phyloP scores from a whole-genome alignment of 1,140 invertebrate genomes.

The Nylanderia fulva region DNA sequence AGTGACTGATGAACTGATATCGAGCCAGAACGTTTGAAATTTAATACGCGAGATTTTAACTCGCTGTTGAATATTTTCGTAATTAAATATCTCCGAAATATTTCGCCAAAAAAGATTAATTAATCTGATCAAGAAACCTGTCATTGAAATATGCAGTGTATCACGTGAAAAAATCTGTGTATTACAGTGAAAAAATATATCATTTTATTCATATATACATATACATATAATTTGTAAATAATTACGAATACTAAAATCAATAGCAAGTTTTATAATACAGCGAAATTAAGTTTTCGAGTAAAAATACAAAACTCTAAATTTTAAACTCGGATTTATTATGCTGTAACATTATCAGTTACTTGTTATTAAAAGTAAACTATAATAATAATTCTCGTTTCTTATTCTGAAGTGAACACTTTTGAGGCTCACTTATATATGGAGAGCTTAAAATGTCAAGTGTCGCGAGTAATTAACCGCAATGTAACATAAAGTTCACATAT shows the following conservation, averaged over 20 bases:
- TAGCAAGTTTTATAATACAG: not conserved
- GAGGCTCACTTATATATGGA: not conserved
- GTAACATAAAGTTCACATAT: not conserved
- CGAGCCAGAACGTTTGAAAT: not conserved
- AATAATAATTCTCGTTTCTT: not conserved
- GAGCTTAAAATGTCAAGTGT: constrained; percentile 40
- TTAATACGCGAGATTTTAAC: not conserved
- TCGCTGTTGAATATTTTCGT: not conserved
- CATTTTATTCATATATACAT: not conserved
- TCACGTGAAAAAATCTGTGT: not conserved
- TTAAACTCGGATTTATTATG: not conserved
- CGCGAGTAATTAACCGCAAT: constrained; percentile 14
- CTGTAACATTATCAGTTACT: not conserved
- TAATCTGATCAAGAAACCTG: not conserved
- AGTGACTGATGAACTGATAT: not conserved
- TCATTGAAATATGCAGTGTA: not conserved
- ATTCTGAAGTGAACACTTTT: constrained; percentile 1
- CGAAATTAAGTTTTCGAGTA: not conserved
- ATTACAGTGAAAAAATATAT: not conserved
- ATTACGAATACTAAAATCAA: not conserved
- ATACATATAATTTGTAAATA: not conserved
- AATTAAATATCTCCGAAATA: not conserved
- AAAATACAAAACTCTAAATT: not conserved
- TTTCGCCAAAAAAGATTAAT: not conserved
- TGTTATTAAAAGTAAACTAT: constrained; percentile 14